Conservation (phyloP, 2,797 vertebrate species). For the Tragelaphus oryx region DNA sequence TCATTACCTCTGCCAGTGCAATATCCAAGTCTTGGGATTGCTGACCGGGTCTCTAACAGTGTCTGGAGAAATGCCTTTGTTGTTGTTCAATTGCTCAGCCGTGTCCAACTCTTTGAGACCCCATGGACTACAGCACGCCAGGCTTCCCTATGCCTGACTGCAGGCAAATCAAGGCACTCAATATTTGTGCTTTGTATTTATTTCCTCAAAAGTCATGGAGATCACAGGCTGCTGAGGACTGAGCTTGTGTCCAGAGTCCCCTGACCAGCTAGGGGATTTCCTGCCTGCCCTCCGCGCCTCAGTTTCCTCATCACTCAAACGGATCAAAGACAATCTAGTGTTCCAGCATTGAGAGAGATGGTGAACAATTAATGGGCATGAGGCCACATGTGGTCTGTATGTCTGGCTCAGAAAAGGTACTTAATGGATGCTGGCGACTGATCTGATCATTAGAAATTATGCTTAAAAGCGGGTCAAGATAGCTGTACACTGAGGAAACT, state of each 20-base stretch:
- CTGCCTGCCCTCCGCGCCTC: not conserved
- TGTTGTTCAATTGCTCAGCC: not conserved
- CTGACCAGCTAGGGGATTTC: not conserved
- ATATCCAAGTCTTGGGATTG: not conserved
- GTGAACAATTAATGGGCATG: accelerated
- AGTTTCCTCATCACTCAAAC: not conserved
- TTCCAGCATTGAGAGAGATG: accelerated
- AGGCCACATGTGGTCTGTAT: accelerated
- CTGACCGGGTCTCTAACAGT: accelerated
- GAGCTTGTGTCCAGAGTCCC: not conserved
- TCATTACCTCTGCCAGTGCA: not conserved
- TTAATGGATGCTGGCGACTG: not conserved
- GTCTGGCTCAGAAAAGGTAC: not conserved
- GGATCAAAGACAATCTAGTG: accelerated
- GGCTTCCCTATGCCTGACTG: not conserved
- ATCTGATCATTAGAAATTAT: not conserved
- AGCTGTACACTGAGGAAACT: not conserved
- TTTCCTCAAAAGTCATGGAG: not conserved
- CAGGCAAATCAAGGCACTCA: accelerated
- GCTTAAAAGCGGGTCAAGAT: not conserved
- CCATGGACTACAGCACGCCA: not conserved
- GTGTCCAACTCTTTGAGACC: not conserved
- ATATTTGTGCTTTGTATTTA: not conserved
- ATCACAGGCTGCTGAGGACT: not conserved
- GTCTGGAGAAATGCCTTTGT: not conserved